These are phyloP conservation scores for Dolichomitus sp. DNA, from an alignment of 2,888 invertebrate genomes.

Conservation along the genomic window DNA sequence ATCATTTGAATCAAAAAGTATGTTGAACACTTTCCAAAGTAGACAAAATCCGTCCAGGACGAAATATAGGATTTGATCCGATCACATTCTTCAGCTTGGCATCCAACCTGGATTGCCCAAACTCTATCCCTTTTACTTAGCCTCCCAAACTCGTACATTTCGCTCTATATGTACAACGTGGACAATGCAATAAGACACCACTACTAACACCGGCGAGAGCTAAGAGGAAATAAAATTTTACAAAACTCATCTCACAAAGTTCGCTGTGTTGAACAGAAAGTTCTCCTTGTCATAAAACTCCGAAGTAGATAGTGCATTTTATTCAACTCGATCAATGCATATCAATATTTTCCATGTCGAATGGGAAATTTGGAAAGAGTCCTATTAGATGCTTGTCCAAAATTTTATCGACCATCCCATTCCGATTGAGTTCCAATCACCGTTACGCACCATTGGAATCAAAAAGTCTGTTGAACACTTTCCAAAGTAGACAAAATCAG, in stretches of 20 bases:
- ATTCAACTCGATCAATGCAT: background rate
- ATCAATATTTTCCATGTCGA: too few species aligned
- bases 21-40: background rate
- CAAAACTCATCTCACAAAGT: slow-evolving; percentile 45
- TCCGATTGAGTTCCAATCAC: too few species aligned
- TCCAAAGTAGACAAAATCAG: too few species aligned
- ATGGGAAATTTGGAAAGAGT: background rate
- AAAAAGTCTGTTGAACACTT: background rate
- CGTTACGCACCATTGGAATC: too few species aligned
- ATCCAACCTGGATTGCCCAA: too few species aligned
- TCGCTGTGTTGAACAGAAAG: background rate
- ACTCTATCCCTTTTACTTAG: slow-evolving; percentile 45
- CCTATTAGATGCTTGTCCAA: background rate
- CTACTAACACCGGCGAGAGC: slow-evolving; percentile 13
- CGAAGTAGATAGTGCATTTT: background rate
- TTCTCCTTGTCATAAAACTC: background rate
- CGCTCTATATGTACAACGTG: slow-evolving; percentile 26
- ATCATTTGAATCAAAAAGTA: too few species aligned
- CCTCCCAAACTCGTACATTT: slow-evolving; percentile 30
- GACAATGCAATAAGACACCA: slow-evolving; percentile 18
- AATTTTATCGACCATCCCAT: background rate
- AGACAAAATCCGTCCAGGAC: too few species aligned
- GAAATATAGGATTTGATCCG: too few species aligned
- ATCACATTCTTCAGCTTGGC: too few species aligned
- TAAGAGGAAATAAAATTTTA: slow-evolving; percentile 56